Base-by-base conservation (phyloP, 2,113 vertebrate genomes). In the Tenebrosternarchus preto region DNA sequence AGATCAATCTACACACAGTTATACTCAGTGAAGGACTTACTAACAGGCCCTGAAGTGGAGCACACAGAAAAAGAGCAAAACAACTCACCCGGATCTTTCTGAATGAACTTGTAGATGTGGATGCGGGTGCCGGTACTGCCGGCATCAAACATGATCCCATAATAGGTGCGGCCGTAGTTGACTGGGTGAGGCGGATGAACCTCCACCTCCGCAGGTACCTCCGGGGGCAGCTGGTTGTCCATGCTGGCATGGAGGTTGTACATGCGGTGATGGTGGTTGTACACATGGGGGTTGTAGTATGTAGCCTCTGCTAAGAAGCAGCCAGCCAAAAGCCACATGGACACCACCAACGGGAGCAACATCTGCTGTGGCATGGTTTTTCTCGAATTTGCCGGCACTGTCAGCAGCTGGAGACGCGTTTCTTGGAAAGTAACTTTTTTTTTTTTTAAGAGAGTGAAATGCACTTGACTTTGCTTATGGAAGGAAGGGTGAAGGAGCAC, bases 71-170 rank as follows among this genome's bases (percentile, higher is more conserved):
- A 46, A 73, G 20, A 79, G 0, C 8, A 11, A 24, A 27, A 78
- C 69, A 61, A 70, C 87, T 90, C 76, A 98, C 97, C 96, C 87
- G 95, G 91, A 79, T 91, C 93, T 84, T 94, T 96, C 88, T 97
- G 97, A 77, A 97, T 95, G 91, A 99, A 99, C 70, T 93, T 98
- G 76, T 98, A 99, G 91, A 99, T 93, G 80, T 99, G 98, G 91
- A 99, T 97, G 56, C 98, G 93, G 17, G 95, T 98, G 87, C 98
- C 98, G 64, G 96, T 97, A 92, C 97, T 99, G 85, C 98, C 98
- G 0, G 98, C 98, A 0, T 99, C 98, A 86, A 99, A 99, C 96
- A 99, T 98, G 91, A 99, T 92, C 86, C 97, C 97, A 86, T 95
- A 95, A 90, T 96, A 95, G 29, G 92, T 90, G 64, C 92, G 91